Conservation (phyloP, 2,113 vertebrate species). For the Aix galericulata region DNA sequence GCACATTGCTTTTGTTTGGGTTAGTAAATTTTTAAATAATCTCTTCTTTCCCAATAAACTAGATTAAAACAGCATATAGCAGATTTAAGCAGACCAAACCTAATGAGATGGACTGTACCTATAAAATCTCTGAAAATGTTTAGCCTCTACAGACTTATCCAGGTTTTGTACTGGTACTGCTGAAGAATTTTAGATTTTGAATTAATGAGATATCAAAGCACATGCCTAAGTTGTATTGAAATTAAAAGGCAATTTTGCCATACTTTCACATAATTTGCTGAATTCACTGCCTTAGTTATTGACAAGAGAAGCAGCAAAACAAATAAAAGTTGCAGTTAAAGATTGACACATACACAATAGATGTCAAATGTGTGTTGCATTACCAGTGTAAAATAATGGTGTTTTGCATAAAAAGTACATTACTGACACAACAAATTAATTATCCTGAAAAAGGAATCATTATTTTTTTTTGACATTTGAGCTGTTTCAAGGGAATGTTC, state of each 20-base stretch:
- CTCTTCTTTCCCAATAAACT: not conserved
- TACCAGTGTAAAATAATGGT: not conserved
- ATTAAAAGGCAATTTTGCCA: not conserved
- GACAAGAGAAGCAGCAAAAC: slow-evolving; percentile 2
- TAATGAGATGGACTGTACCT: not conserved
- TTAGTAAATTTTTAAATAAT: not conserved
- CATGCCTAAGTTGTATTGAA: not conserved
- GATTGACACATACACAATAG: not conserved
- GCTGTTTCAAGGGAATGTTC: not conserved
- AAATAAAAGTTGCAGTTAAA: slow-evolving; percentile 1
- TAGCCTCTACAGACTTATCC: not conserved
- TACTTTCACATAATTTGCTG: not conserved
- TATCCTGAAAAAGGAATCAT: not conserved
- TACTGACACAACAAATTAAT: slow-evolving; percentile 3
- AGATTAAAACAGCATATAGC: not conserved
- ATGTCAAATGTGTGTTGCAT: not conserved
- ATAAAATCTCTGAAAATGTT: not conserved
- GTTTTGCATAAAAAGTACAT: slow-evolving; percentile 7
- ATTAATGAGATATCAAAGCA: not conserved
- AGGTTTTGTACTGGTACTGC: not conserved
- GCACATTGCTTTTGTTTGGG: not conserved
- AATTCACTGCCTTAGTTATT: not conserved
- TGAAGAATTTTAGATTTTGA: not conserved
- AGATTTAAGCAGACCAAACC: not conserved
- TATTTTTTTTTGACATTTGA: not conserved